Evolutionary conservation across 2,888 invertebrate species (phyloP).

Genomic region (Vannuccia rotundouncinata): DNA sequence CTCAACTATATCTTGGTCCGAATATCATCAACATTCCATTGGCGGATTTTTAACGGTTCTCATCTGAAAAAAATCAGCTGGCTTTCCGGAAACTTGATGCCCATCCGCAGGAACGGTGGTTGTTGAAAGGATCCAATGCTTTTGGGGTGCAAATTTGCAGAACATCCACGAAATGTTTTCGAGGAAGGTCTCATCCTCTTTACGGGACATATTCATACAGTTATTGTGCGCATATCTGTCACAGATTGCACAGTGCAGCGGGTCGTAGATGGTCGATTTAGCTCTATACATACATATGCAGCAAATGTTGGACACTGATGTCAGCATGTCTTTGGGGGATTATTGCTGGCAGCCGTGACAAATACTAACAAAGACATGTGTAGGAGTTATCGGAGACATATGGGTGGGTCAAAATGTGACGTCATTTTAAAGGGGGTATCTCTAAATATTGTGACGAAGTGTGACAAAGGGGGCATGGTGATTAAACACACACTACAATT

Average conservation of each 20-base stretch:
- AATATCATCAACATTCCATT: neutral
- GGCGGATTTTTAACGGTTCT: neutral
- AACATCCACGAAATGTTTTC: neutral
- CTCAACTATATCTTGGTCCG: neutral
- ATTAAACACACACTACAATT: too few relatives aligned
- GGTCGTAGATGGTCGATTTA: too few relatives aligned
- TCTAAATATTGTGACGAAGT: too few relatives aligned
- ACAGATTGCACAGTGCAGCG: neutral
- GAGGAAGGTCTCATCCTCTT: neutral
- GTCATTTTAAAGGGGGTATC: too few relatives aligned
- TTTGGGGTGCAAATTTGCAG: neutral
- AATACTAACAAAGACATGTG: too few relatives aligned
- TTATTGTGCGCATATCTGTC: neutral
- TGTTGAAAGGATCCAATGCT: neutral
- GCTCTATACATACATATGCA: neutral
- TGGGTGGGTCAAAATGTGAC: too few relatives aligned
- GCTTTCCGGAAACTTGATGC: neutral
- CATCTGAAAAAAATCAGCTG: neutral
- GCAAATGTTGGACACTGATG: neutral
- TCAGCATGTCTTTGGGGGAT: neutral
- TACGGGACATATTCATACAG: neutral
- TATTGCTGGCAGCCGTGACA: too few relatives aligned
- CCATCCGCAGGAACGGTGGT: neutral
- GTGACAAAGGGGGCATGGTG: too few relatives aligned
- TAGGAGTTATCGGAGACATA: too few relatives aligned